Conservation (phyloP, 2,113 vertebrate genomes). For the Pachypanchax playfairii region DNA sequence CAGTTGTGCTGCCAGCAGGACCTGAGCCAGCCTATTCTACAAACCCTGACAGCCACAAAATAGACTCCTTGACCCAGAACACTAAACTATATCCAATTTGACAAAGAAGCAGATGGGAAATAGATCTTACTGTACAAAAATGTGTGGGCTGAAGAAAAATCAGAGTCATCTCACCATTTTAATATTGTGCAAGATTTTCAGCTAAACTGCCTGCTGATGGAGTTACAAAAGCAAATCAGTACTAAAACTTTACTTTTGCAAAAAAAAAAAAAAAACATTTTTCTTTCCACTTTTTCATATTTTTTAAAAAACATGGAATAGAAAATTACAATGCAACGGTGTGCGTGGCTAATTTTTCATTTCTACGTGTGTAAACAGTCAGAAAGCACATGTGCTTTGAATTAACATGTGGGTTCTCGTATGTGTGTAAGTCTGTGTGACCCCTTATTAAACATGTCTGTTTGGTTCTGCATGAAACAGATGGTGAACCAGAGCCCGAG, state of each 20-base stretch:
- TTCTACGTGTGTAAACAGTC: slow-evolving; percentile 6
- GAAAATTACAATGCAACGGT: slow-evolving; percentile 2
- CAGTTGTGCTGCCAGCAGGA: slow-evolving; percentile 83
- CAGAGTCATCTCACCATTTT: neutral
- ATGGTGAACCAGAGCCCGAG: slow-evolving; percentile 22
- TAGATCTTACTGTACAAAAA: slow-evolving; percentile 37
- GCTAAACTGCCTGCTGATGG: neutral
- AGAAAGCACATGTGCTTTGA: slow-evolving; percentile 40
- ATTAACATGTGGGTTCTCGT: slow-evolving; percentile 33
- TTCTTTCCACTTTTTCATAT: neutral
- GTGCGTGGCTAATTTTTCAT: slow-evolving; percentile 15
- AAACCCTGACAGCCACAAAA: slow-evolving; percentile 81
- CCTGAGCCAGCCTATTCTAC: slow-evolving; percentile 81
- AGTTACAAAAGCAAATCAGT: neutral
- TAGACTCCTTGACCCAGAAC: slow-evolving; percentile 83
- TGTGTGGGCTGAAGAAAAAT: slow-evolving; percentile 34
- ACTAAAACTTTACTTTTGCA: neutral
- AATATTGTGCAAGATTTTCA: neutral
- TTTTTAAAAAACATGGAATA: neutral
- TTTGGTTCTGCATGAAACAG: slow-evolving; percentile 31
- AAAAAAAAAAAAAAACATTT: neutral
- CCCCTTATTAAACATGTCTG: slow-evolving; percentile 28
- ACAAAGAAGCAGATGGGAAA: slow-evolving; percentile 67
- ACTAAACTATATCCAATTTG: slow-evolving; percentile 72
- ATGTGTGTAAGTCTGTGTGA: slow-evolving; percentile 26